Base-by-base conservation (phyloP, 2,888 invertebrate species). In the Amorpha juglandis region DNA sequence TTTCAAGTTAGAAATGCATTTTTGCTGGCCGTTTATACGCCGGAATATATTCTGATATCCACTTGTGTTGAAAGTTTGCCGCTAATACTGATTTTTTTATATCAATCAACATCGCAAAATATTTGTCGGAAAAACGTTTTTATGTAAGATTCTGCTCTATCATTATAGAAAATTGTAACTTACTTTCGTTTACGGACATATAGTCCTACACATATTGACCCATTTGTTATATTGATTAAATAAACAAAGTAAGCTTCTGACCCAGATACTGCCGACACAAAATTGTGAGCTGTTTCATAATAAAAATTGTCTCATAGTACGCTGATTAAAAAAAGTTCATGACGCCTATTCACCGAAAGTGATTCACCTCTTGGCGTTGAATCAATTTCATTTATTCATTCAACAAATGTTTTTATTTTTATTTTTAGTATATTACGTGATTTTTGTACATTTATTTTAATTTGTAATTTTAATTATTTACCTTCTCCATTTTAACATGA, bases 311-410 rank as follows among this genome's bases (percentile, higher is more conserved):
- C 21, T 19, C 58, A 19, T 16, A 42, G 19, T 42, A 58, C 38
- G 0, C 38, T 42, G 6, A 58, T 19, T 38, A 58, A 58, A 58
- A 16, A 42, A 6, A 14, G 21, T 12, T 6, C 38, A 42, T 53
- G 42, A 19, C 6, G 42, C 16, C 12, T 48, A 33, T 21, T 66
- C 51, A 33, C 12, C 53, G 55, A 63, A 65, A 55, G 16, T 68
- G 72, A 72, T 63, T 70, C 64, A 69, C 62, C 45, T 75, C 70
- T 77, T 74, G 68, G 73, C 71, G 69, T 42, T 7, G 47, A 62
- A 51, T 64, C 70, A 67, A 70, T 55, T 68, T 69, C 66, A 72
- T 75, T 66, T 68, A 62, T 67, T 74, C 71, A 70, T 64, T 58
- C 50, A 63, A 14, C 19, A 47, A 62, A 42, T 42, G 35, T n/a